Conservation (phyloP, 2,113 vertebrate genomes). For the Sclerurus mexicanus region DNA sequence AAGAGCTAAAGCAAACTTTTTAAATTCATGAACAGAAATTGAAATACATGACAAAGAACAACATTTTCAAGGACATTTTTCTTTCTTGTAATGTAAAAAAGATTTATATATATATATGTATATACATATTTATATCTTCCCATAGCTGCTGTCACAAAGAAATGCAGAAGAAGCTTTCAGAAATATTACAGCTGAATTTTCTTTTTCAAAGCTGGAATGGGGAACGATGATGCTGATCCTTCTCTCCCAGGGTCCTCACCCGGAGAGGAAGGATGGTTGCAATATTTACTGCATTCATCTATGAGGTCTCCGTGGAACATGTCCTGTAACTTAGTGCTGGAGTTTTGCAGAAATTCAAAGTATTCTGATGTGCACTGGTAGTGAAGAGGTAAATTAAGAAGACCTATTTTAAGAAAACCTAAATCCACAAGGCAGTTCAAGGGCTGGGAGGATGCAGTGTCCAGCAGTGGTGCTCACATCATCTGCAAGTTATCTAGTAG, state of each 20-base stretch:
- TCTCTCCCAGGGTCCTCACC: background rate
- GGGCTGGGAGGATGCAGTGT: background rate
- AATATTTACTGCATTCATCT: background rate
- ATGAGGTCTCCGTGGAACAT: background rate
- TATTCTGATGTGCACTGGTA: background rate
- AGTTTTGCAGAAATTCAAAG: background rate
- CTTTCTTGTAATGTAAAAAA: slow-evolving; percentile 51
- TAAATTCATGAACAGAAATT: slow-evolving; percentile 20
- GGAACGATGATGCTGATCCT: background rate
- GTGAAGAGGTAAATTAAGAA: background rate
- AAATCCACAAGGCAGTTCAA: background rate
- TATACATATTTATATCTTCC: slow-evolving; percentile 56
- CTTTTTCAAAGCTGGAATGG: background rate
- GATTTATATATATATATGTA: background rate
- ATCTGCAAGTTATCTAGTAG: background rate
- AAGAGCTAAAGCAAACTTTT: slow-evolving; percentile 36
- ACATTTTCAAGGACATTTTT: slow-evolving; percentile 48
- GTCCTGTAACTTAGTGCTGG: background rate
- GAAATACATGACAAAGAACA: slow-evolving; percentile 34
- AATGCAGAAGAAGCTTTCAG: slow-evolving; percentile 21
- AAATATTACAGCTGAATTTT: slow-evolving; percentile 27
- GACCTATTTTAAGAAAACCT: background rate
- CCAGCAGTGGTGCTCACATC: background rate
- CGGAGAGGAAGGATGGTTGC: background rate
- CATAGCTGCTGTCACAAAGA: slow-evolving; percentile 28